phyloP scores from a whole-genome alignment of 2,113 vertebrate species.

The Menidia beryllina region DNA sequence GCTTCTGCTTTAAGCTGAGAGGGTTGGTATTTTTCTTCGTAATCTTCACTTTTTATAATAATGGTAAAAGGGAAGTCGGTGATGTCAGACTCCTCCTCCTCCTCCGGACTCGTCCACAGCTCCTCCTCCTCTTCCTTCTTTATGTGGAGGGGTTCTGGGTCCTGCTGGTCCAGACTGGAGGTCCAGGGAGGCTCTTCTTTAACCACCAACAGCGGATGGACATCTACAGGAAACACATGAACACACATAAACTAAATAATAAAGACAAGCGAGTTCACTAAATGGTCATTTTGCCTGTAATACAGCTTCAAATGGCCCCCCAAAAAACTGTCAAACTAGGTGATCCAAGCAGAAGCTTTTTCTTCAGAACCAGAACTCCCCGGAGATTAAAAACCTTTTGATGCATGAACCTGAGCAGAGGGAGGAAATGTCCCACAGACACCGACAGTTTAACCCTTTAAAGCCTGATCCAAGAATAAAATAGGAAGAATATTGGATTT shows the following conservation, averaged over 20 bases:
- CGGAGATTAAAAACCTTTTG: no score
- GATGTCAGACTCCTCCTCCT: conserved; percentile 6
- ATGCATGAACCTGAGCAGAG: no score
- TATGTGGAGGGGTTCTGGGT: conserved; percentile 5
- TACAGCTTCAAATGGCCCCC: no score
- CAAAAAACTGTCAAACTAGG: no score
- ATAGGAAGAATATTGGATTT: no score
- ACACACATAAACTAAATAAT: background rate
- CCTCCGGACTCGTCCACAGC: conserved; percentile 11
- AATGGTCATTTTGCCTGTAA: no score
- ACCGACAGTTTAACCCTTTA: no score
- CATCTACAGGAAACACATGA: conserved; percentile 4
- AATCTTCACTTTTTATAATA: conserved; percentile 23
- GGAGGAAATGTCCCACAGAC: no score
- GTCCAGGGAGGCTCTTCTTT: conserved; percentile 16
- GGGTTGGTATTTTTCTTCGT: conserved; percentile 20
- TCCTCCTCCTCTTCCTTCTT: conserved; percentile 42
- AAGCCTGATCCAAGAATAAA: no score
- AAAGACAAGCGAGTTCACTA: no score
- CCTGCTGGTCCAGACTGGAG: conserved; percentile 19
- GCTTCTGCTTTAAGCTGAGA: conserved; percentile 5
- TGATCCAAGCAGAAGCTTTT: no score
- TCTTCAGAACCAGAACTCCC: no score
- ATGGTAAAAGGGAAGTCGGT: background rate
- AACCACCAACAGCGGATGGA: conserved; percentile 9